phyloP scores from a whole-genome alignment of 2,888 invertebrate species.

The Hofmannophila pseudospretella region DNA sequence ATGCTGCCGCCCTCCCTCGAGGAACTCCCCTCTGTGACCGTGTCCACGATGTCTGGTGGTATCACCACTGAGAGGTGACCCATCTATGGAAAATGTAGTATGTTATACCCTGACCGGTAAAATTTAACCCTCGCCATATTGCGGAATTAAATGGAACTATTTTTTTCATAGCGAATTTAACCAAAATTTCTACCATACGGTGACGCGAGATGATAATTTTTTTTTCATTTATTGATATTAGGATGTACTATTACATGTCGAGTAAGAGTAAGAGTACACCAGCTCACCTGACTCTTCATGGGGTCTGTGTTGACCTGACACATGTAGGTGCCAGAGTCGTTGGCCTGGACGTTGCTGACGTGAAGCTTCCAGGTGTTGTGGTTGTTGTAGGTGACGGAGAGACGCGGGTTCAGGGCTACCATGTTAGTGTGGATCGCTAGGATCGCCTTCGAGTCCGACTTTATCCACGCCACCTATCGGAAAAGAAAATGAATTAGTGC shows the following conservation, averaged over 20 bases:
- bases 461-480: slow-evolving; percentile 93
- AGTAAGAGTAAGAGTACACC: not conserved
- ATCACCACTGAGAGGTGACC: slow-evolving; percentile 92
- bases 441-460: slow-evolving; percentile 93
- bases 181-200: no score
- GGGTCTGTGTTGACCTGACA: slow-evolving; percentile 96
- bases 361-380: slow-evolving; percentile 96
- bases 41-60: slow-evolving; percentile 91
- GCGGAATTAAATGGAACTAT: no score
- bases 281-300: slow-evolving; percentile 88
- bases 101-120: no score
- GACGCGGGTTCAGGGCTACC: slow-evolving; percentile 91
- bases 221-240: no score
- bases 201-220: no score
- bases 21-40: slow-evolving; percentile 85
- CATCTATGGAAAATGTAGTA: slow-evolving; percentile 77
- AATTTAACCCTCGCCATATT: no score
- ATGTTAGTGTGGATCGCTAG: slow-evolving; percentile 93
- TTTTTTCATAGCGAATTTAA: no score
- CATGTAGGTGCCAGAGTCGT: slow-evolving; percentile 96
- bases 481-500: no score
- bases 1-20: slow-evolving; percentile 89
- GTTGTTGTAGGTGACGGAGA: slow-evolving; percentile 93
- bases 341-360: slow-evolving; percentile 92
- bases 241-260: no score